phyloP scores from a whole-genome alignment of 2,113 vertebrate genomes.

The Ptilonorhynchus violaceus region DNA sequence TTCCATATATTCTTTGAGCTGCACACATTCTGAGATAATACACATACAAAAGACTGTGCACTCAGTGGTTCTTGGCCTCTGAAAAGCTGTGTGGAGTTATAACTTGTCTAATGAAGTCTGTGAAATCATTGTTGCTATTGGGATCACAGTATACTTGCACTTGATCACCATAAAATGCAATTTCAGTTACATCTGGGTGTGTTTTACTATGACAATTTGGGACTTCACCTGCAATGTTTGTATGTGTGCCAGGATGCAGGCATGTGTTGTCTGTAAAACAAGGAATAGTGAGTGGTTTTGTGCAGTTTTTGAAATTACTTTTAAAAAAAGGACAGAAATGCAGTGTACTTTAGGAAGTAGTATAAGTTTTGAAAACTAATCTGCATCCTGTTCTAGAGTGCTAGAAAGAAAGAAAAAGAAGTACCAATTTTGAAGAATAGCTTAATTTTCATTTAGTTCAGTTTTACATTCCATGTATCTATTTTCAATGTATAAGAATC shows the following conservation, averaged over 20 bases:
- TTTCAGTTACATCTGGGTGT: not conserved
- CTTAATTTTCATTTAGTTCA: not conserved
- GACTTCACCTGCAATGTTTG: not conserved
- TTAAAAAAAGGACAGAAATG: not conserved
- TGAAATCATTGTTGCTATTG: not conserved
- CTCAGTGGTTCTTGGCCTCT: not conserved
- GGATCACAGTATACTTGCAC: not conserved
- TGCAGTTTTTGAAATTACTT: not conserved
- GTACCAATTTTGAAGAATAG: not conserved
- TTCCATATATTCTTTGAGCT: not conserved
- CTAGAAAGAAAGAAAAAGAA: not conserved
- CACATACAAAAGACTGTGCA: not conserved
- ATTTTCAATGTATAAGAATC: conserved; percentile 10
- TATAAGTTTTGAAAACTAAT: not conserved
- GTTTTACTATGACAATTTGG: not conserved
- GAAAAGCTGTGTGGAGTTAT: not conserved
- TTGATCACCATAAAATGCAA: not conserved
- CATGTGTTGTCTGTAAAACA: not conserved
- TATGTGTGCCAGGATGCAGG: not conserved
- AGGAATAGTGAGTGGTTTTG: not conserved
- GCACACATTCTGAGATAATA: not conserved
- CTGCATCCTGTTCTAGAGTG: not conserved
- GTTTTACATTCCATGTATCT: conserved; percentile 2
- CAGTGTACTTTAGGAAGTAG: not conserved
- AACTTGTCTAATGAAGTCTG: not conserved